Percentiles rank a stretch among this genome's conserved stretches.
Evolutionary conservation across 2,888 invertebrate genomes (phyloP).

Genomic region (Zaprionus bogoriensis): DNA sequence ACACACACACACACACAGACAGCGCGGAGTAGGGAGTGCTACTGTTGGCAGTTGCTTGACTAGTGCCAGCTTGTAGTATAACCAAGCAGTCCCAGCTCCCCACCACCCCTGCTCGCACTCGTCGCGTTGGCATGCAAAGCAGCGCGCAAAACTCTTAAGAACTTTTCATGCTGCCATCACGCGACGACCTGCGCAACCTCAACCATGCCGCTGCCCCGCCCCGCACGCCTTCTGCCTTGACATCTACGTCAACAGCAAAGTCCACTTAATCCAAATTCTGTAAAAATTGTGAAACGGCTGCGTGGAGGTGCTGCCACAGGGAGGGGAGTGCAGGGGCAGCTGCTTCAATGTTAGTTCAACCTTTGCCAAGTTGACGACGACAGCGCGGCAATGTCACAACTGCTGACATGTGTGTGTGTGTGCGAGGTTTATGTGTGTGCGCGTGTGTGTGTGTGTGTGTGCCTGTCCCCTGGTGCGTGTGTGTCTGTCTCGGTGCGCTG

Average conservation of each 20-base stretch:
- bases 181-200: constrained; percentile 27
- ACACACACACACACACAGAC: constrained; percentile 16
- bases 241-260: constrained; percentile 67
- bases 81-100: constrained; percentile 1
- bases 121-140: constrained; percentile 60
- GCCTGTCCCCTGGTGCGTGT: constrained; percentile 12
- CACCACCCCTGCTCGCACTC: constrained; percentile 11
- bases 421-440: no score
- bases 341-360: constrained; percentile 62
- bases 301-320: not conserved
- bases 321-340: constrained; percentile 9
- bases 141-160: constrained; percentile 60
- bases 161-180: constrained; percentile 46
- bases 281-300: constrained; percentile 60
- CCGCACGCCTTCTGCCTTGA: not conserved
- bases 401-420: constrained; percentile 30
- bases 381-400: constrained; percentile 67
- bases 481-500: constrained; percentile 40
- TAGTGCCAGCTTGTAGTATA: constrained; percentile 52
- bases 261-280: constrained; percentile 77
- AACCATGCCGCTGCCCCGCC: not conserved
- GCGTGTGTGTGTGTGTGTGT: constrained; percentile 8
- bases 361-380: constrained; percentile 60
- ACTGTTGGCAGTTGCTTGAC: not conserved
- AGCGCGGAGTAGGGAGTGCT: not conserved